Percentiles rank a stretch among this genome's conserved stretches.
These are phyloP conservation scores for Porites cylindrica DNA, from an alignment of 92 coral and sea anemone species.

Conservation along the genomic window DNA sequence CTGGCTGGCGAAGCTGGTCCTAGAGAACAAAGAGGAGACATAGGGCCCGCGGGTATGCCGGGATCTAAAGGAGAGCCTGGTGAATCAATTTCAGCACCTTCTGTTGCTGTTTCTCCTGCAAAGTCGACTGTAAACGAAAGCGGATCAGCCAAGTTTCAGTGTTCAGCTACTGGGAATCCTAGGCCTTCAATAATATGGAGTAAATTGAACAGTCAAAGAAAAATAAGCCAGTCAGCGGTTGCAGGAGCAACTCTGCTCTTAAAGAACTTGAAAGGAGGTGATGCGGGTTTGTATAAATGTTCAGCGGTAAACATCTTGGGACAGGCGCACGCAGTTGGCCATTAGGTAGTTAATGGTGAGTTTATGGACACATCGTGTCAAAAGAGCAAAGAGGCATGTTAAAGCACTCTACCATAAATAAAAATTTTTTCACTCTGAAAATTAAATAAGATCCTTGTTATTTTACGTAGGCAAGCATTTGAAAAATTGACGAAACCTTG, in stretches of 20 bases:
- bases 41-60: conserved; percentile 44
- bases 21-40: conserved; percentile 21
- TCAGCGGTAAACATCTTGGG: no score
- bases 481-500: no score
- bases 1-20: background rate
- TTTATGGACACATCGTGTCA: no score
- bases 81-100: conserved; percentile 37
- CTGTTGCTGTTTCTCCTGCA: conserved; percentile 40
- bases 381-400: no score
- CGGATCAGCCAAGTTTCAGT: conserved; percentile 52
- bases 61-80: conserved; percentile 58
- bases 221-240: conserved; percentile 7
- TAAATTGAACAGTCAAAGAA: conserved; percentile 8
- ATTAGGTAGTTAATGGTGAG: background rate
- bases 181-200: conserved; percentile 48
- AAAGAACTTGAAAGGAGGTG: background rate
- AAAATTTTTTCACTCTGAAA: no score
- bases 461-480: no score
- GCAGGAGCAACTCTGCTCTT: conserved; percentile 25
- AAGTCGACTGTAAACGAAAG: conserved; percentile 49
- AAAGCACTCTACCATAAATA: no score
- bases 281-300: no score
- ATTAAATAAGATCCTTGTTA: no score
- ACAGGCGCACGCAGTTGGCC: no score
- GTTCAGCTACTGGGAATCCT: conserved; percentile 55